phyloP scores from a whole-genome alignment of 1,140 invertebrate species.

The Drosophila fuyamai region DNA sequence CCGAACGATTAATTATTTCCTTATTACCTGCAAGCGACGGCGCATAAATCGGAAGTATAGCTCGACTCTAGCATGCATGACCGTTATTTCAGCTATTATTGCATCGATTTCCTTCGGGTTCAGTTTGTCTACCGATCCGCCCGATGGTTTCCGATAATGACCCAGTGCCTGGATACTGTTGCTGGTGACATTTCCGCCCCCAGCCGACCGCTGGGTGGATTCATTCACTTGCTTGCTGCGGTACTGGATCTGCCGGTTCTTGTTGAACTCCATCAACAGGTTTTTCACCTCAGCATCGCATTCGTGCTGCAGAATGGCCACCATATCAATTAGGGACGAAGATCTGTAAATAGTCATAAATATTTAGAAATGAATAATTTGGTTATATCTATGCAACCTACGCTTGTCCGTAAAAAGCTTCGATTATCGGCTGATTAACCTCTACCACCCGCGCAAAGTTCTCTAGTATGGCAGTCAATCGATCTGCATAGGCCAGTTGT shows the following conservation, averaged over 20 bases:
- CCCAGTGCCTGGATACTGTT: conserved; percentile 76
- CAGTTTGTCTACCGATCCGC: conserved; percentile 86
- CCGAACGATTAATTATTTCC: not conserved
- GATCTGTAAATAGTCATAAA: conserved; percentile 80
- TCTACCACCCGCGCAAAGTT: conserved; percentile 95
- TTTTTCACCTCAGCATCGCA: conserved; percentile 91
- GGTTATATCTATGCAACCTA: conserved; percentile 7
- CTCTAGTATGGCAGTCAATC: conserved; percentile 94
- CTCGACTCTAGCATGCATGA: conserved; percentile 95
- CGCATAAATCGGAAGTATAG: conserved; percentile 96
- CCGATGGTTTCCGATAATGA: conserved; percentile 80
- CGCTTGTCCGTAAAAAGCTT: conserved; percentile 94
- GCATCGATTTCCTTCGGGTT: conserved; percentile 96
- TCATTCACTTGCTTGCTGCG: conserved; percentile 89
- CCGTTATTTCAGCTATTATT: conserved; percentile 94
- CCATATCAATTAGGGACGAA: conserved; percentile 90
- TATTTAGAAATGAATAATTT: too few species aligned
- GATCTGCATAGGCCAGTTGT: conserved; percentile 92
- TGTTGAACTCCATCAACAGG: conserved; percentile 92
- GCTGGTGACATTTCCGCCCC: conserved; percentile 48
- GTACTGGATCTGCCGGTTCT: conserved; percentile 89
- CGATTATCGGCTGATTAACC: conserved; percentile 96
- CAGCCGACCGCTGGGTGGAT: conserved; percentile 83
- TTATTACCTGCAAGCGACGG: conserved; percentile 90
- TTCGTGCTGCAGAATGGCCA: conserved; percentile 92